These are phyloP conservation scores for Semicossyphus pulcher DNA, from an alignment of 2,113 vertebrate species.

Conservation along the genomic window DNA sequence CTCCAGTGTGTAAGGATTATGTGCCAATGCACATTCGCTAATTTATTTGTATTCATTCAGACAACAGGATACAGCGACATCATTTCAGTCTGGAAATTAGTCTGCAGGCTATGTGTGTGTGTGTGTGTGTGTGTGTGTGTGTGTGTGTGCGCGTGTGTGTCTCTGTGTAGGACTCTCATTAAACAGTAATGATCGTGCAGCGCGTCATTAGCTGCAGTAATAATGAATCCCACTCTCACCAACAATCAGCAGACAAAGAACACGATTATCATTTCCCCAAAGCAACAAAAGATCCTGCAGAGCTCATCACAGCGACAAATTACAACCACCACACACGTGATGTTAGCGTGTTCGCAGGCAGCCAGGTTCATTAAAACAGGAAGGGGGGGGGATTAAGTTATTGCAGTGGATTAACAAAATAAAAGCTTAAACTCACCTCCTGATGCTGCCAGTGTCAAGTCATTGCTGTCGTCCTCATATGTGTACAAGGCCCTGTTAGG, in stretches of 20 bases:
- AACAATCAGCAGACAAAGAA: slow-evolving; percentile 29
- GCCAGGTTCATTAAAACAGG: slow-evolving; percentile 8
- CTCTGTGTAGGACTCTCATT: slow-evolving; percentile 16
- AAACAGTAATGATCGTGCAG: slow-evolving; percentile 31
- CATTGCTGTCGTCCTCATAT: slow-evolving; percentile 92
- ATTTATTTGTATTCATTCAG: neutral
- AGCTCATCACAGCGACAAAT: slow-evolving; percentile 28
- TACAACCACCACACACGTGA: neutral
- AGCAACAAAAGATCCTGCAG: slow-evolving; percentile 25
- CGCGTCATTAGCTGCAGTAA: slow-evolving; percentile 14
- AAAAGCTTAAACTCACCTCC: slow-evolving; percentile 85
- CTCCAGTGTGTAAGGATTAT: no score
- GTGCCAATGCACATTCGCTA: neutral
- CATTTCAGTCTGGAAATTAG: no score
- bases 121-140: neutral
- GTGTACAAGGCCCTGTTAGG: slow-evolving; percentile 94
- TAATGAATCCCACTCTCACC: slow-evolving; percentile 22
- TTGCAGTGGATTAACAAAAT: neutral
- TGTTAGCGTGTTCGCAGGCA: neutral
- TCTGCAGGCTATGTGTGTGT: neutral
- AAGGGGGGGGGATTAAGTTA: neutral
- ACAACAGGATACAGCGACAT: neutral
- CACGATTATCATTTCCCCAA: neutral
- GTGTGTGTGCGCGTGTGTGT: neutral
- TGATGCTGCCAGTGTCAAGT: slow-evolving; percentile 90